A percentile compares a stretch with the other conserved stretches of the same genome.
These are phyloP conservation scores for Caenorhabditis remanei DNA, from an alignment of 1,140 invertebrate genomes.

Conservation along the genomic window DNA sequence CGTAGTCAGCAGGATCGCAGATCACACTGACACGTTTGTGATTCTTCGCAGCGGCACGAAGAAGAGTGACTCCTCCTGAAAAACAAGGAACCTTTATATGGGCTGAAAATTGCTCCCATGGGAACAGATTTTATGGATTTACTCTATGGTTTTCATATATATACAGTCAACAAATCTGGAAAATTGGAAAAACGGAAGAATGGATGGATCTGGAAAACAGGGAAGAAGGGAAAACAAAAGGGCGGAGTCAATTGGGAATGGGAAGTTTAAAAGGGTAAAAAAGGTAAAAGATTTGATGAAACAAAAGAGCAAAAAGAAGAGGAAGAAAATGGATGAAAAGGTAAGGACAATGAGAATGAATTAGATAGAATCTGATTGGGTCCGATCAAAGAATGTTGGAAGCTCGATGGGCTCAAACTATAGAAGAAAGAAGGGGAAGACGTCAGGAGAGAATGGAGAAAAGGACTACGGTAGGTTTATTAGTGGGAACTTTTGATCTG, in stretches of 20 bases:
- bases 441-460: not conserved
- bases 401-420: not conserved
- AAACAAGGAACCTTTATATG: not conserved
- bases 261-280: not conserved
- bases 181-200: conserved; percentile 1
- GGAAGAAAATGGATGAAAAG: conserved; percentile 1
- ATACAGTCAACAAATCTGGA: not conserved
- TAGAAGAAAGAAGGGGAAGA: not conserved
- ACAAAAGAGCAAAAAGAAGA: not conserved
- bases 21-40: conserved; percentile 93
- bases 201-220: not conserved
- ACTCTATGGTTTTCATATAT: not conserved
- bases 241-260: not conserved
- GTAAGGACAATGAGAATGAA: conserved; percentile 8
- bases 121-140: not conserved
- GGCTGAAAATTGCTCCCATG: not conserved
- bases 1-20: conserved; percentile 92
- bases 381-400: not conserved
- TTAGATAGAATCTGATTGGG: not conserved
- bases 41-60: conserved; percentile 96
- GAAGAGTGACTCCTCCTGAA: conserved; percentile 87
- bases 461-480: not conserved
- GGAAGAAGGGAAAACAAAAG: not conserved
- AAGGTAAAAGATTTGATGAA: not conserved
- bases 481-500: no score